Conservation (phyloP, 2,888 invertebrate species). For the Lasioglossum lativentre region DNA sequence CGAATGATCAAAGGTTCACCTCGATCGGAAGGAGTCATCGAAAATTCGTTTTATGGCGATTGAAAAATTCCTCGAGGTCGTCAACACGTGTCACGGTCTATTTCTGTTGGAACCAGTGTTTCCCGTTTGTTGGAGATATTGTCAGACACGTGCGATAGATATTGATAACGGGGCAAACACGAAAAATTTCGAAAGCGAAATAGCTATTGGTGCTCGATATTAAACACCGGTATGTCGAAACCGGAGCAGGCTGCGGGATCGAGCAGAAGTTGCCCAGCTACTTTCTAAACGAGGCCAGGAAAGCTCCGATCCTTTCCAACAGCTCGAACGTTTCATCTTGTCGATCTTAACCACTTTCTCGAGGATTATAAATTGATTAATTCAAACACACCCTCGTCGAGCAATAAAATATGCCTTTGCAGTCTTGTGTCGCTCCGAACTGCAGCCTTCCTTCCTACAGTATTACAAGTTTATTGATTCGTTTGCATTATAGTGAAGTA, state of each 20-base stretch:
- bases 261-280: conserved; percentile 72
- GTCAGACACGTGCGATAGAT: conserved; percentile 10
- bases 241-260: conserved; percentile 64
- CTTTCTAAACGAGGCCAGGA: conserved; percentile 76
- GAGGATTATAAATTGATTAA: not conserved
- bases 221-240: conserved; percentile 65
- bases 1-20: not conserved
- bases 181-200: conserved; percentile 55
- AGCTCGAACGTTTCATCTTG: conserved; percentile 26
- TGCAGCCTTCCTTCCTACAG: not conserved
- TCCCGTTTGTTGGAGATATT: conserved; percentile 1
- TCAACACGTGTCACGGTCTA: not conserved
- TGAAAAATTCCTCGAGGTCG: not conserved
- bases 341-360: conserved; percentile 21
- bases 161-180: conserved; percentile 34
- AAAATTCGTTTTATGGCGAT: not conserved
- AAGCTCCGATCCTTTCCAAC: conserved; percentile 59
- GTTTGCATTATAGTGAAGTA: not conserved
- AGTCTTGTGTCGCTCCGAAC: not conserved
- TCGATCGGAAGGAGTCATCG: not conserved
- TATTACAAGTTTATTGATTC: not conserved
- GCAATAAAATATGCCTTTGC: not conserved
- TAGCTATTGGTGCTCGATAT: conserved; percentile 37
- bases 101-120: not conserved
- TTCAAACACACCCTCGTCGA: not conserved